phyloP scores from a whole-genome alignment of 1,140 invertebrate species.

The Arctopsyche grandis region DNA sequence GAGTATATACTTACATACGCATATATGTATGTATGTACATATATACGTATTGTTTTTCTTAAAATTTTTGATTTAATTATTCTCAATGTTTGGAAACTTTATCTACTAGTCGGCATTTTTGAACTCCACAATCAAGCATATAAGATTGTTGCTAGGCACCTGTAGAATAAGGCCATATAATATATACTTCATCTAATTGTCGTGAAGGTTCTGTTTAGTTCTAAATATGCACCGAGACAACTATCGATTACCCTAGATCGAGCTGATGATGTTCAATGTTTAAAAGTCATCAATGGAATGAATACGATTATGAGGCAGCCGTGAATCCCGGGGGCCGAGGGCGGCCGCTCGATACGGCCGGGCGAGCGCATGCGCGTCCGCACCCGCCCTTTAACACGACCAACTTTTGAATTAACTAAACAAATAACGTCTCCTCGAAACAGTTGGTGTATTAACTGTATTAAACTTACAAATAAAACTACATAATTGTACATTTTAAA shows the following conservation, averaged over 20 bases:
- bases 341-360: slow-evolving; percentile 29
- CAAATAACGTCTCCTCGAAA: neutral
- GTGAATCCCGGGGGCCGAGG: slow-evolving; percentile 17
- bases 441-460: neutral
- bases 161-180: too few relatives aligned
- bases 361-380: slow-evolving; percentile 26
- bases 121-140: too few relatives aligned
- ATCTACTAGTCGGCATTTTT: too few relatives aligned
- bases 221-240: too few relatives aligned
- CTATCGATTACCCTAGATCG: too few relatives aligned
- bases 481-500: too few relatives aligned
- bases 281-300: slow-evolving; percentile 30
- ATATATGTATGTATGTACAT: slow-evolving; percentile 17
- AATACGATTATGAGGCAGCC: slow-evolving; percentile 20
- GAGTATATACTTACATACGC: neutral
- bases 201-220: too few relatives aligned
- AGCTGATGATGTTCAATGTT: neutral
- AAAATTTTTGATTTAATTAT: too few relatives aligned
- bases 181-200: too few relatives aligned
- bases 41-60: slow-evolving; percentile 2
- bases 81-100: too few relatives aligned
- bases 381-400: neutral
- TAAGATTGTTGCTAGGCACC: too few relatives aligned
- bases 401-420: slow-evolving; percentile 32
- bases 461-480: too few relatives aligned